A percentile compares a stretch with the other conserved stretches of the same genome.
Conservation (phyloP, 2,113 vertebrate species). For the Hypanus sabinus region DNA sequence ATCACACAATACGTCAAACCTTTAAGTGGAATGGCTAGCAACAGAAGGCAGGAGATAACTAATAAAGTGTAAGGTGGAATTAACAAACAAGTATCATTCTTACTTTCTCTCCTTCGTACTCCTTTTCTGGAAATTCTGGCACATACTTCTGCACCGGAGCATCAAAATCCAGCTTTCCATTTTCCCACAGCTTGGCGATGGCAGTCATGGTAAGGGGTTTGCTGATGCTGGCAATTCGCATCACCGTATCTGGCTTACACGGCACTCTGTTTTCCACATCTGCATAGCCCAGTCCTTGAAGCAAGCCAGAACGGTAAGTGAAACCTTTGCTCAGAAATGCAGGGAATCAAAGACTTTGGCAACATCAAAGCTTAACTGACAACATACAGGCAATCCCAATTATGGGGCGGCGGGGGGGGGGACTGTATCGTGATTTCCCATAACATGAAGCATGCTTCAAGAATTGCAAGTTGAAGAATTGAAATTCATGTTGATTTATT, state of each 20-base stretch:
- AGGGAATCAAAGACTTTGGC: not conserved
- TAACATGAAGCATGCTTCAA: too few relatives aligned
- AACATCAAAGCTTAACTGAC: not conserved
- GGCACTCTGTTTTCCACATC: slow-evolving; percentile 85
- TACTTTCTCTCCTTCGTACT: slow-evolving; percentile 83
- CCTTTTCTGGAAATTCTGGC: slow-evolving; percentile 88
- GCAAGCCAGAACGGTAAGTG: slow-evolving; percentile 9
- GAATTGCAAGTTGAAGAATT: too few relatives aligned
- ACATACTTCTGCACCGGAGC: slow-evolving; percentile 86
- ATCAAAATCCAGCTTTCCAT: slow-evolving; percentile 83
- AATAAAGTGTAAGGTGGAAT: not conserved
- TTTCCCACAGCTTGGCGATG: slow-evolving; percentile 78
- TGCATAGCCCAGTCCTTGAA: slow-evolving; percentile 78
- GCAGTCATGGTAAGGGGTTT: slow-evolving; percentile 86
- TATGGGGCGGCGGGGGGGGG: too few relatives aligned
- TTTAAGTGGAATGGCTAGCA: too few relatives aligned
- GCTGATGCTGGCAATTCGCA: slow-evolving; percentile 95
- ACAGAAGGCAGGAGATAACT: too few relatives aligned
- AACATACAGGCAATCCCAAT: not conserved
- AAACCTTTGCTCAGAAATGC: not conserved
- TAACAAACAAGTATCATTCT: slow-evolving; percentile 38
- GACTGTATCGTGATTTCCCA: too few relatives aligned
- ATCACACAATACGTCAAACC: too few relatives aligned
- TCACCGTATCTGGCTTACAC: slow-evolving; percentile 74
- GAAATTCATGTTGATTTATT: too few relatives aligned